Conservation (phyloP, 2,797 vertebrate genomes). For the Alosa sapidissima region DNA sequence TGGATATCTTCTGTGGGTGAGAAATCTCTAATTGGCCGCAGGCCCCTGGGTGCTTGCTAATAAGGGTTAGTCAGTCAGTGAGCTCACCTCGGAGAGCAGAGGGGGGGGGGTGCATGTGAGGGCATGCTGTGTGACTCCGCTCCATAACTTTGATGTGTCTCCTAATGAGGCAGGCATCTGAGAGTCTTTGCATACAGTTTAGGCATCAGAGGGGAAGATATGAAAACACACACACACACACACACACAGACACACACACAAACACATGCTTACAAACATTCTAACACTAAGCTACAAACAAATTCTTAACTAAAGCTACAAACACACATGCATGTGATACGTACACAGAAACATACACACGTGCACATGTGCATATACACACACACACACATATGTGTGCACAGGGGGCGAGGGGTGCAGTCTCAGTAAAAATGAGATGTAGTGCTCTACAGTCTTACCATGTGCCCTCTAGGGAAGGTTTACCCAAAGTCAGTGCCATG, state of each 20-base stretch:
- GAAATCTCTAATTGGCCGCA: neutral
- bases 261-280: neutral
- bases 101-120: neutral
- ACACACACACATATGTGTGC: no score
- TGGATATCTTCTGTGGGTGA: neutral
- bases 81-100: neutral
- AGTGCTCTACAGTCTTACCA: no score
- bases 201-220: neutral
- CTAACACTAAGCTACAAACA: no score
- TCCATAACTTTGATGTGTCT: neutral
- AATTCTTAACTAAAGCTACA: no score
- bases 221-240: neutral
- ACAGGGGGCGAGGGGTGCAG: no score
- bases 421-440: neutral
- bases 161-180: neutral
- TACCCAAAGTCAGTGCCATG: no score
- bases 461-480: no score
- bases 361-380: no score
- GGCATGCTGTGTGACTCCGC: neutral
- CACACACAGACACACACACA: neutral
- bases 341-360: neutral
- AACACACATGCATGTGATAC: neutral
- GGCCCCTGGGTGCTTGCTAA: neutral
- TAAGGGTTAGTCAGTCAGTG: constrained; percentile 2
- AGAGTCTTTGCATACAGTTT: neutral